phyloP scores from a whole-genome alignment of 37 sponge, comb jelly and placozoan genomes.

The Tethya wilhelma region DNA sequence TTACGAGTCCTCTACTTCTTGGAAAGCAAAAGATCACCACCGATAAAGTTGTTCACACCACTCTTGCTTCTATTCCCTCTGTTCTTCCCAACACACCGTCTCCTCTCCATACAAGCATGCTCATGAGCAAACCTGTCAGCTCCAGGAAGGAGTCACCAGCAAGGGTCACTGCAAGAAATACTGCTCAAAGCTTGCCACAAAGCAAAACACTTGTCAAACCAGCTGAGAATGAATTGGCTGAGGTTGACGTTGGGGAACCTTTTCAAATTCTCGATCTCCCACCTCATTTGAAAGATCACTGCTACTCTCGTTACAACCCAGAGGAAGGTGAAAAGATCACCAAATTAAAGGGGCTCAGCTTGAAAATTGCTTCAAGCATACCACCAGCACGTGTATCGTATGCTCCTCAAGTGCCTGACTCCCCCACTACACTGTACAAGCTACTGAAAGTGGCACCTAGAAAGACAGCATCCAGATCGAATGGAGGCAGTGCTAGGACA shows the following conservation, averaged over 20 bases:
- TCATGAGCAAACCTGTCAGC: no score
- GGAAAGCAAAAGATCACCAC: neutral
- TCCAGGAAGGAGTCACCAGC: no score
- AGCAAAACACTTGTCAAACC: slow-evolving; percentile 17
- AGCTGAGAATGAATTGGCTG: slow-evolving; percentile 40
- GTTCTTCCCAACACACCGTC: no score
- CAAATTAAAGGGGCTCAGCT: neutral
- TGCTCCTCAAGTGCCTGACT: slow-evolving; percentile 72
- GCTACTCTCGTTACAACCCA: slow-evolving; percentile 72
- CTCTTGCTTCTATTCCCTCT: neutral
- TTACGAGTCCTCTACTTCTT: neutral
- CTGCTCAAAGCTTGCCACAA: no score
- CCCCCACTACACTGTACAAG: slow-evolving; percentile 68
- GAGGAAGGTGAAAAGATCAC: slow-evolving; percentile 48
- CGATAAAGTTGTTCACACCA: neutral
- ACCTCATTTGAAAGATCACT: slow-evolving; percentile 54
- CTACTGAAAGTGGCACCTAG: slow-evolving; percentile 68
- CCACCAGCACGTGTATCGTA: slow-evolving; percentile 76
- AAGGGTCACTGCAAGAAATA: no score
- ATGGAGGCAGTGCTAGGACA: neutral
- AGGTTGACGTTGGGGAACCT: slow-evolving; percentile 74
- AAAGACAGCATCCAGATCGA: slow-evolving; percentile 13
- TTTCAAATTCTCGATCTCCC: slow-evolving; percentile 43
- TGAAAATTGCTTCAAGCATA: slow-evolving; percentile 21
- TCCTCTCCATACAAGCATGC: no score